A percentile compares a stretch with the other conserved stretches of the same genome.
These are phyloP conservation scores for Malacoctenus gilli DNA, from an alignment of 2,797 vertebrate species.

Conservation along the genomic window DNA sequence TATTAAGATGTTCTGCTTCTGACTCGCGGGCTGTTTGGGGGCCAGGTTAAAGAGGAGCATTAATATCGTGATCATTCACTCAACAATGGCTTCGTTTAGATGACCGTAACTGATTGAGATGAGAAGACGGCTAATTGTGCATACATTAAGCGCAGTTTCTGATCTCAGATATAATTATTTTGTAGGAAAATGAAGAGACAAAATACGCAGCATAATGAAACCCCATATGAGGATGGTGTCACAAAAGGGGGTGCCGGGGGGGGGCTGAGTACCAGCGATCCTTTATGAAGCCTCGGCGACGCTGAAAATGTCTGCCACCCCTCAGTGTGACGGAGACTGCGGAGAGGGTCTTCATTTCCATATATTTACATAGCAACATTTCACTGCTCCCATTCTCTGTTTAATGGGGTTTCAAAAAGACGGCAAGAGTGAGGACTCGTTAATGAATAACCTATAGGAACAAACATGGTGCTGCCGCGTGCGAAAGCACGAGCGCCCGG, in stretches of 20 bases:
- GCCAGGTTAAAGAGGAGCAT: conserved; percentile 9
- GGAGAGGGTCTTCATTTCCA: conserved; percentile 63
- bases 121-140: conserved; percentile 51
- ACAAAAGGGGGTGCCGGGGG: conserved; percentile 50
- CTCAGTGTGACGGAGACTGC: conserved; percentile 25
- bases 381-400: conserved; percentile 41
- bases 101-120: conserved; percentile 61
- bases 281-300: conserved; percentile 13
- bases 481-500: conserved; percentile 1
- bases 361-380: conserved; percentile 72
- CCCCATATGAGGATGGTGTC: conserved; percentile 15
- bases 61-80: conserved; percentile 54
- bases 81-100: conserved; percentile 65
- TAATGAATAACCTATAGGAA: conserved; percentile 44
- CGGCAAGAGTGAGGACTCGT: conserved; percentile 17
- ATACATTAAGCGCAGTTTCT: conserved; percentile 58
- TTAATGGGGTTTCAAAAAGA: conserved; percentile 54
- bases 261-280: conserved; percentile 29
- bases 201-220: conserved; percentile 59
- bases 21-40: neutral
- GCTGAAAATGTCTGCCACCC: conserved; percentile 29
- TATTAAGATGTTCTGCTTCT: conserved; percentile 3
- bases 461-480: conserved; percentile 19
- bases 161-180: conserved; percentile 66
- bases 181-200: conserved; percentile 44